Evolutionary conservation across 2,113 vertebrate genomes (phyloP).

Genomic region (Riparia riparia): DNA sequence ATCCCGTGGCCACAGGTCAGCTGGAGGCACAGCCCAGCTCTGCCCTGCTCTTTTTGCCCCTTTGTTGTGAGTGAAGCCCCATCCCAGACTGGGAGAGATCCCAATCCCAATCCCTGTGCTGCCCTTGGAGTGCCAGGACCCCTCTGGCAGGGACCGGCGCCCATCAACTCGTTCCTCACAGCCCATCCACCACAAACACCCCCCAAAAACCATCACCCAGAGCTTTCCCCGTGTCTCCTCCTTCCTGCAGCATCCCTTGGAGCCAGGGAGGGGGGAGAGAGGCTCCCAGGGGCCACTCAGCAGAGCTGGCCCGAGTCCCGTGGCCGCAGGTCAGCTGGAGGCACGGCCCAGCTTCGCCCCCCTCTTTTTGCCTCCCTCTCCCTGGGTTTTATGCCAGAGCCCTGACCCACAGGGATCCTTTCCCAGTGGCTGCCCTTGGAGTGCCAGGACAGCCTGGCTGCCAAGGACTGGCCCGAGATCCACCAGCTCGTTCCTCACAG

Average conservation of each 20-base stretch:
- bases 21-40: neutral
- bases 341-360: neutral
- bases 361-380: neutral
- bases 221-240: neutral
- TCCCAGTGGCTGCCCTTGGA: conserved; percentile 51
- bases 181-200: neutral
- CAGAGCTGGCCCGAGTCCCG: rapidly evolving
- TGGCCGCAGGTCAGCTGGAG: neutral
- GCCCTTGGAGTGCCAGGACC: neutral
- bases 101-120: neutral
- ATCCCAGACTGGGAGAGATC: neutral
- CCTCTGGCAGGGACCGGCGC: neutral
- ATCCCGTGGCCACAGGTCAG: neutral
- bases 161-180: neutral
- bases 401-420: conserved; percentile 27
- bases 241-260: neutral
- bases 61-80: neutral
- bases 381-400: neutral
- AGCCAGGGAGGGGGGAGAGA: rapidly evolving
- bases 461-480: conserved; percentile 45
- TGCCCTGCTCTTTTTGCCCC: neutral
- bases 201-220: neutral
- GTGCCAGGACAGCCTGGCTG: conserved; percentile 30
- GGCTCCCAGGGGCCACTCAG: neutral
- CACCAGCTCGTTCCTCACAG: conserved; percentile 30